A percentile compares a stretch with the other conserved stretches of the same genome.
Conservation (phyloP, 2,888 invertebrate genomes). For the Xestoiulus laeticollis region DNA sequence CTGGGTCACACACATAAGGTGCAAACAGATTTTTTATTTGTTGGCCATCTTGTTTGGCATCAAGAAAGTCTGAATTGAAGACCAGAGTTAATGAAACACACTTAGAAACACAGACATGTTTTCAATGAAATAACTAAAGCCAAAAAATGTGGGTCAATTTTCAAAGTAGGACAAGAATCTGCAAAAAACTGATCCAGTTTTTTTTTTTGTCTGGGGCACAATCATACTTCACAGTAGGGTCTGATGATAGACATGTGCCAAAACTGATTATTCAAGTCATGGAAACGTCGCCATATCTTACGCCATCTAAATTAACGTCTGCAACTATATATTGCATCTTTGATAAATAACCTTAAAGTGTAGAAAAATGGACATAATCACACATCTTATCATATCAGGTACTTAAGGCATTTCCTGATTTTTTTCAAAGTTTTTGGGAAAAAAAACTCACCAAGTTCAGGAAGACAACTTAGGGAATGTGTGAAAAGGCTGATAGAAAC, state of each 20-base stretch:
- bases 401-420: too few relatives aligned
- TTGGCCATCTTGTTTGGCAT: neutral
- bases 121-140: neutral
- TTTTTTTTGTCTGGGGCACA: neutral
- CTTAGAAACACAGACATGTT: neutral
- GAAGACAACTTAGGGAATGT: neutral
- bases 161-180: neutral
- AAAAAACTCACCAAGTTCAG: neutral
- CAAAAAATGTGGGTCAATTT: neutral
- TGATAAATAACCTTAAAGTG: too few relatives aligned
- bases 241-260: neutral
- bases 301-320: too few relatives aligned
- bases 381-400: too few relatives aligned
- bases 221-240: neutral
- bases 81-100: neutral
- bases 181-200: neutral
- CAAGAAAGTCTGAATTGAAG: neutral
- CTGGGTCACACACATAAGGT: constrained; percentile 34
- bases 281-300: too few relatives aligned
- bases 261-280: neutral
- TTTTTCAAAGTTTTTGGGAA: too few relatives aligned
- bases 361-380: too few relatives aligned
- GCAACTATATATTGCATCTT: too few relatives aligned
- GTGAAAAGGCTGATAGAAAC: neutral
- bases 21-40: neutral